Evolutionary conservation across 2,797 vertebrate species (phyloP).

Genomic region (Vultur gryphus): DNA sequence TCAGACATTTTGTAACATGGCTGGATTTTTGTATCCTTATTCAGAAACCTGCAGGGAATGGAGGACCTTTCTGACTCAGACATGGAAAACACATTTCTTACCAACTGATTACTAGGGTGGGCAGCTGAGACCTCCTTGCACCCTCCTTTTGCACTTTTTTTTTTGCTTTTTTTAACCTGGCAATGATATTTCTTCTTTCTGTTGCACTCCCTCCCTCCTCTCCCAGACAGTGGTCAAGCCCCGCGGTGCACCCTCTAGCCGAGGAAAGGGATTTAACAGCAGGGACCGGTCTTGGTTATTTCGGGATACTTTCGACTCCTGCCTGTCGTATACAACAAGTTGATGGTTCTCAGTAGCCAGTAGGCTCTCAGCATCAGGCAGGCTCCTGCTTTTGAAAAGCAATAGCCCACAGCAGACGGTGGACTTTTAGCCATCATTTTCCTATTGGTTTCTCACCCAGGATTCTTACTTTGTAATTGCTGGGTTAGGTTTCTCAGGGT

Average conservation of each 20-base stretch:
- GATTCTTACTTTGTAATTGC: constrained; percentile 55
- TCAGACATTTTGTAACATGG: constrained; percentile 23
- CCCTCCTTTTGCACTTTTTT: background rate
- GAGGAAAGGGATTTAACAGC: background rate
- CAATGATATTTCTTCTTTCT: background rate
- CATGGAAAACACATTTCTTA: constrained; percentile 14
- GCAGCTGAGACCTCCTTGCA: constrained; percentile 11
- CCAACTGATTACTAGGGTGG: background rate
- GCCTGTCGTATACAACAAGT: background rate
- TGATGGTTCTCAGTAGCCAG: background rate
- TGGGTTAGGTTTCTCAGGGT: constrained; percentile 34
- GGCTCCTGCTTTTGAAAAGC: constrained; percentile 26
- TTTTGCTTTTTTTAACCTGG: background rate
- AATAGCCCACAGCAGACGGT: constrained; percentile 1
- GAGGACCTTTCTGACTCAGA: constrained; percentile 17
- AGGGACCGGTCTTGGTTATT: background rate
- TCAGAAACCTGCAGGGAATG: constrained; percentile 30
- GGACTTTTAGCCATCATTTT: constrained; percentile 39
- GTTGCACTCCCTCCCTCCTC: background rate
- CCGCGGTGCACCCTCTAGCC: background rate
- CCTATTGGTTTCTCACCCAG: constrained; percentile 32
- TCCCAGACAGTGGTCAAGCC: background rate
- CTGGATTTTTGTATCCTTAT: background rate
- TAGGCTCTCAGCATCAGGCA: background rate
- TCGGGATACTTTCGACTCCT: background rate